Conservation (phyloP, 1,140 invertebrate species). For the Drosophila lowei region DNA sequence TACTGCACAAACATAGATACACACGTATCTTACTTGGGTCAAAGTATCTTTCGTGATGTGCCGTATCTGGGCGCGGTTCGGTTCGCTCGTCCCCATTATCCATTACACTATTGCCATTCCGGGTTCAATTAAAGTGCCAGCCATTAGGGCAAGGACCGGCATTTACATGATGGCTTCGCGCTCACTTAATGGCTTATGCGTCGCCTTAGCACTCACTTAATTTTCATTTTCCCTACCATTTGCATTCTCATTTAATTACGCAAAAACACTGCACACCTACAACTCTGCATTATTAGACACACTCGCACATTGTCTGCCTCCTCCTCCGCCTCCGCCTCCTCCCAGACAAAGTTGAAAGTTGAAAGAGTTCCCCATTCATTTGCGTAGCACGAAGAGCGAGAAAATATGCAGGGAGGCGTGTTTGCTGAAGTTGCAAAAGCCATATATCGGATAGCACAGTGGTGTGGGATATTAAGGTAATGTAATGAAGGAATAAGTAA, state of each 20-base stretch:
- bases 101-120: slow-evolving; percentile 31
- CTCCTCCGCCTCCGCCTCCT: slow-evolving; percentile 1
- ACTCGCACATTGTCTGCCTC: slow-evolving; percentile 35
- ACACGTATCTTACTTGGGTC: slow-evolving; percentile 42
- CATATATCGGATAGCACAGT: slow-evolving; percentile 40
- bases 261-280: slow-evolving; percentile 55
- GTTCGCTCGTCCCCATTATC: background rate
- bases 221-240: slow-evolving; percentile 43
- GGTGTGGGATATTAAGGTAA: background rate
- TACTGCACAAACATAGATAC: slow-evolving; percentile 39
- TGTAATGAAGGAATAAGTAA: background rate
- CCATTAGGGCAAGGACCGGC: slow-evolving; percentile 59
- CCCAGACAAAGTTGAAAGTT: slow-evolving; percentile 53
- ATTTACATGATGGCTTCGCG: slow-evolving; percentile 63
- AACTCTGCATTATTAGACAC: slow-evolving; percentile 68
- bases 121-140: slow-evolving; percentile 71
- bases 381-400: slow-evolving; percentile 17
- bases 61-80: slow-evolving; percentile 50
- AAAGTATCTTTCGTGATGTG: slow-evolving; percentile 8
- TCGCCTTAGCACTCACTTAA: slow-evolving; percentile 66
- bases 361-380: slow-evolving; percentile 58
- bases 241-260: slow-evolving; percentile 74
- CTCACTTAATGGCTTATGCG: slow-evolving; percentile 61
- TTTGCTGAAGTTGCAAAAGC: slow-evolving; percentile 57
- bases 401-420: slow-evolving; percentile 43